These are phyloP conservation scores for Nothobranchius furzeri DNA, from an alignment of 2,113 vertebrate genomes.

Conservation along the genomic window DNA sequence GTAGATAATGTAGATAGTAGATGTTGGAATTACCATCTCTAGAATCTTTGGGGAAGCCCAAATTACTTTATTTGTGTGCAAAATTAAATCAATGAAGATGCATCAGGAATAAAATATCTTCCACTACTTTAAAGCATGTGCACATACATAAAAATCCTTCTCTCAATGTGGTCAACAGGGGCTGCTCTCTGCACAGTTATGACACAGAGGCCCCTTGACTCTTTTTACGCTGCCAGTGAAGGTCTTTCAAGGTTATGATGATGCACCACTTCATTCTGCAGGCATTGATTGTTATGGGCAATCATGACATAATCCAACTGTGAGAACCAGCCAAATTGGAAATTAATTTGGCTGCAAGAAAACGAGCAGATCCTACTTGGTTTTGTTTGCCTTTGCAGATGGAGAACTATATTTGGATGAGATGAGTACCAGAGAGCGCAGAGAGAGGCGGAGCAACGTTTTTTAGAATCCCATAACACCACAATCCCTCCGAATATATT, in stretches of 20 bases:
- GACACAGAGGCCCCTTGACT: slow-evolving; percentile 20
- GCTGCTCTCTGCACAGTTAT: slow-evolving; percentile 35
- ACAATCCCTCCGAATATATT: slow-evolving; percentile 46
- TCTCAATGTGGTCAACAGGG: slow-evolving; percentile 36
- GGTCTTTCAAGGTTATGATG: slow-evolving; percentile 76
- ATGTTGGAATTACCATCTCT: no score
- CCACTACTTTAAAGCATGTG: no score
- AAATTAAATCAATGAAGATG: no score
- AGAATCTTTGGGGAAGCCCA: no score
- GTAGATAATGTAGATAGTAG: no score
- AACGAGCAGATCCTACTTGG: slow-evolving; percentile 33
- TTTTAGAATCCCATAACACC: slow-evolving; percentile 28
- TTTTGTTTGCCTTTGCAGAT: slow-evolving; percentile 51
- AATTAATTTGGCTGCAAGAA: slow-evolving; percentile 46
- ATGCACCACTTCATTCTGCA: slow-evolving; percentile 50
- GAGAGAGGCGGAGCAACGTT: slow-evolving; percentile 11
- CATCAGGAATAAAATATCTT: no score
- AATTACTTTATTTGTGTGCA: no score
- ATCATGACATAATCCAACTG: slow-evolving; percentile 50
- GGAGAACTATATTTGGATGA: slow-evolving; percentile 46
- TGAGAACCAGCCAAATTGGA: slow-evolving; percentile 45
- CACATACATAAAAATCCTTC: background rate
- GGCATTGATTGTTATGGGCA: slow-evolving; percentile 56
- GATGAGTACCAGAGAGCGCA: slow-evolving; percentile 15
- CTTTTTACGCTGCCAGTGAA: slow-evolving; percentile 51